Evolutionary conservation across 2,113 vertebrate species (phyloP), one percentile per base, ranked within the genome.

Genomic region (Echinops telfairi): DNA sequence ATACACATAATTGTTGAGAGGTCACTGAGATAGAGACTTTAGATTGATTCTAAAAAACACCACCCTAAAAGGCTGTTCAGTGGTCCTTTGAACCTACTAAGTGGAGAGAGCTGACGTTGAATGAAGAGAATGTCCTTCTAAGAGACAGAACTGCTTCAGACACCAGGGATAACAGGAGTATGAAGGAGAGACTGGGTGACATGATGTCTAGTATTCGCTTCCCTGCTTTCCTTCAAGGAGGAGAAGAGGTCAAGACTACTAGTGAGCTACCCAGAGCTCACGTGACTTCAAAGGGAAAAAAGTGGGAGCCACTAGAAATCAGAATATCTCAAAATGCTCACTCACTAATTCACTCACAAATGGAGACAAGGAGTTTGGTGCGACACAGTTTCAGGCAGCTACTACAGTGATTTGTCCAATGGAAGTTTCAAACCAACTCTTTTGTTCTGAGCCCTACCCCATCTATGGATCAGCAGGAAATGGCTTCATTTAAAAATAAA

Each of bases 401-500:
- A 36, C 5, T 20, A 2, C 19, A 73, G 22, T 73, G 22, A 0
- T 66, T 47, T 60, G 58, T 22, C 23, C 38, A 58, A 0, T 12
- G 40, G 43, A 86, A 66, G 17, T 40, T 95, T 77, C 76, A 95
- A 71, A 88, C 20, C 29, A 43, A 1, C 4, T 9, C 0, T 7
- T 78, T 87, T 90, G 25, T 33, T 87, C 53, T 92, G 86, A 29
- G 27, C 25, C 58, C 4, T 92, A 27, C 11, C 38, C 19, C 7
- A 53, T 40, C 10, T 71, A 25, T 83, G 75, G 29, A 62, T 94
- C 16, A 68, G 53, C 19, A 88, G 33, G 40, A 88, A 90, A 90
- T 95, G 23, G 11, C 27, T 22, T 43, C 14, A 23, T 47, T 87
- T 91, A 82, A 80, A 93, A n/a, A 75, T 70, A 9, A 91, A 5